phyloP scores from a whole-genome alignment of 2,113 vertebrate species.

The Elachura formosa region DNA sequence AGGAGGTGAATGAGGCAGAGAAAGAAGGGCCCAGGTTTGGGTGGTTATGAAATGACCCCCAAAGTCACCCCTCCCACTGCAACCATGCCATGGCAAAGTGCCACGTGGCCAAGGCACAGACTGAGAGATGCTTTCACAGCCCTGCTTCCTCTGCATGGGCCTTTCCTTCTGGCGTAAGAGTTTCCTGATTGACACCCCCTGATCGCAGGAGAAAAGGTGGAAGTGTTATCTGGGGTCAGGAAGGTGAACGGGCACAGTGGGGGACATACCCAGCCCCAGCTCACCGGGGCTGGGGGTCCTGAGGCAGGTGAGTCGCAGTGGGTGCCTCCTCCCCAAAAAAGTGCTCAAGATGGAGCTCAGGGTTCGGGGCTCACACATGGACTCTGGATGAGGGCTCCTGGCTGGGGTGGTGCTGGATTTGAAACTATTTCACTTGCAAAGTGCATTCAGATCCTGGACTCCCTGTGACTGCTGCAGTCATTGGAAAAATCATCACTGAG shows the following conservation, averaged over 20 bases:
- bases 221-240: not conserved
- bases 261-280: not conserved
- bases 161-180: not conserved
- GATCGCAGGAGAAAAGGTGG: not conserved
- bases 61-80: not conserved
- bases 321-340: not conserved
- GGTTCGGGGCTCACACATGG: not conserved
- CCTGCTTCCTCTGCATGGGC: not conserved
- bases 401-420: not conserved
- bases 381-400: not conserved
- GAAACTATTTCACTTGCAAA: not conserved
- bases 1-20: not conserved
- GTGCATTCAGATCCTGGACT: not conserved
- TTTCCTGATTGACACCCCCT: not conserved
- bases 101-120: not conserved
- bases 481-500: not conserved
- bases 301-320: not conserved
- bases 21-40: not conserved
- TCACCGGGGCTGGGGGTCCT: fast-evolving
- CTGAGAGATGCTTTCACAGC: not conserved
- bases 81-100: not conserved
- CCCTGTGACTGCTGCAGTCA: not conserved
- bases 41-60: not conserved
- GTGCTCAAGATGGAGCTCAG: not conserved
- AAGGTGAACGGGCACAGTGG: not conserved